Conservation (phyloP, 1,140 invertebrate genomes). For the Cydia strobilella region DNA sequence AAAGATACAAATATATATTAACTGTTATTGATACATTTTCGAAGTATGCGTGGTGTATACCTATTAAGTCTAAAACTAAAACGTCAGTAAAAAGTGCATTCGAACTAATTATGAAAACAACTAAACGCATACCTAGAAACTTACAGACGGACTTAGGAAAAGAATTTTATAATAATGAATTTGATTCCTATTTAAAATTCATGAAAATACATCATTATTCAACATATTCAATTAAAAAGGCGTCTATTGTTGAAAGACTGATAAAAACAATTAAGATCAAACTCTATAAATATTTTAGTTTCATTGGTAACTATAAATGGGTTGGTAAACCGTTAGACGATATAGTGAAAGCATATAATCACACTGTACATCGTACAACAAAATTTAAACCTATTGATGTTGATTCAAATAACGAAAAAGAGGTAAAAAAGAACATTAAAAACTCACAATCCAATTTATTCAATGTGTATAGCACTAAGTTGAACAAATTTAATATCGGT, state of each 20-base stretch:
- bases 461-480: too few relatives aligned
- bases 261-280: conserved; percentile 38
- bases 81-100: conserved; percentile 41
- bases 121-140: conserved; percentile 54
- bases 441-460: too few relatives aligned
- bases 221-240: conserved; percentile 45
- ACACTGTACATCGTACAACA: too few relatives aligned
- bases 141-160: conserved; percentile 71
- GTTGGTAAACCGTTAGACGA: too few relatives aligned
- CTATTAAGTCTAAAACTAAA: conserved; percentile 74
- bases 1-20: conserved; percentile 70
- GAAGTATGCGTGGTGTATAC: conserved; percentile 70
- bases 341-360: too few relatives aligned
- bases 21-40: conserved; percentile 39
- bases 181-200: conserved; percentile 54
- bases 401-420: too few relatives aligned
- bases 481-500: too few relatives aligned
- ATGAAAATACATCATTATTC: conserved; percentile 71
- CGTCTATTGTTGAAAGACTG: conserved; percentile 69
- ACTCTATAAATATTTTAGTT: neutral
- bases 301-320: too few relatives aligned
- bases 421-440: too few relatives aligned
- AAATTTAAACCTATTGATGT: too few relatives aligned
- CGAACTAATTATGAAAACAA: conserved; percentile 44
- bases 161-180: conserved; percentile 68